These are phyloP conservation scores for Chloromyia formosa DNA, from an alignment of 2,888 invertebrate genomes.

Conservation along the genomic window DNA sequence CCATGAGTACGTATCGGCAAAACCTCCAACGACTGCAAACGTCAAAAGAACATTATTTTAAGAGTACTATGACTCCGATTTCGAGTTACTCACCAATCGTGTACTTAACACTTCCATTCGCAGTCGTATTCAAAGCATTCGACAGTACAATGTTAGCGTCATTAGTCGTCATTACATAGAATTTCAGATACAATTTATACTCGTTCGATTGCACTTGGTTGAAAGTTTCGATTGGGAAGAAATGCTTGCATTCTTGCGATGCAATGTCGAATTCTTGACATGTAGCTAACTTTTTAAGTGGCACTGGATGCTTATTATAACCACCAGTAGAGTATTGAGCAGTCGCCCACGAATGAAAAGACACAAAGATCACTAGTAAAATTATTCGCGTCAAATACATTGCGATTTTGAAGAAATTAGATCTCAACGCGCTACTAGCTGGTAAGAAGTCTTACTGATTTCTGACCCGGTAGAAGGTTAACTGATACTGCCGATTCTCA, in stretches of 20 bases:
- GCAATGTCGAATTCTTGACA: constrained; percentile 19
- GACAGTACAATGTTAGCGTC: constrained; percentile 8
- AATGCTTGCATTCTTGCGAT: neutral
- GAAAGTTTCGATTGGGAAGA: neutral
- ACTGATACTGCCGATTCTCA: too few species aligned
- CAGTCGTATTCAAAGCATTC: neutral
- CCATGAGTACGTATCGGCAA: constrained; percentile 10
- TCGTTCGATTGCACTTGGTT: neutral
- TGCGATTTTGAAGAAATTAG: too few species aligned
- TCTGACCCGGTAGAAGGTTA: too few species aligned
- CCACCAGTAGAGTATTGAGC: neutral
- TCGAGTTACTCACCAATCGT: neutral
- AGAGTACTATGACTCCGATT: too few species aligned
- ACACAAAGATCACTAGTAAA: too few species aligned
- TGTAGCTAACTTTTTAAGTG: neutral
- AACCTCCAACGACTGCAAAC: constrained; percentile 2
- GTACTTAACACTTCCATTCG: neutral
- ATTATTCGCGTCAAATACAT: too few species aligned
- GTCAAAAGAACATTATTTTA: too few species aligned
- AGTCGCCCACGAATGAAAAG: too few species aligned
- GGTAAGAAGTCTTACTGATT: too few species aligned
- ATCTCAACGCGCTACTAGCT: too few species aligned
- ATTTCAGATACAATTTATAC: constrained; percentile 13
- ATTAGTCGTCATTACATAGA: constrained; percentile 6
- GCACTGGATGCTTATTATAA: neutral